Conservation (phyloP, 2,797 vertebrate genomes). For the Sebastiscus albofasciatus region DNA sequence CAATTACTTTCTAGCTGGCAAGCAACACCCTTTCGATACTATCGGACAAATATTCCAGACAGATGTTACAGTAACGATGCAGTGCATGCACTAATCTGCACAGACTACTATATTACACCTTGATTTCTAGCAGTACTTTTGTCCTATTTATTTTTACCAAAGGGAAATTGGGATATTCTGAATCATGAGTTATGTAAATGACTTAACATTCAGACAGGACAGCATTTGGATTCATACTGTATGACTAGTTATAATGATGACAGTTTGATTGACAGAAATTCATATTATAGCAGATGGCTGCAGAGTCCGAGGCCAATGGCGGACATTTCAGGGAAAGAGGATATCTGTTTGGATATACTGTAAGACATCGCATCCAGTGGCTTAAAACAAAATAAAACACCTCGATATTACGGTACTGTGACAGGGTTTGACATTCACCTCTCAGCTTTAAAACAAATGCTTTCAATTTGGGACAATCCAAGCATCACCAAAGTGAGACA, state of each 20-base stretch:
- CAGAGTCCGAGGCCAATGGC: constrained; percentile 10
- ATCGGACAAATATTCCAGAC: constrained; percentile 35
- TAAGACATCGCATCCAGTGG: constrained; percentile 39
- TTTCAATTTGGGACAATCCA: constrained; percentile 79
- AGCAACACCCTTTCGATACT: constrained; percentile 1
- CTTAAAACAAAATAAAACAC: constrained; percentile 67
- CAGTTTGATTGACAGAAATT: constrained; percentile 58
- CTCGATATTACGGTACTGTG: constrained; percentile 47
- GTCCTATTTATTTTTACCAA: constrained; percentile 7
- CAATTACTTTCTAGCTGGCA: constrained; percentile 28
- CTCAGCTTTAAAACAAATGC: constrained; percentile 75
- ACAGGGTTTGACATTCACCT: constrained; percentile 59
- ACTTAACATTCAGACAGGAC: constrained; percentile 20
- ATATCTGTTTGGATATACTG: constrained; percentile 45
- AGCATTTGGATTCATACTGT: constrained; percentile 25
- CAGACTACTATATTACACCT: constrained; percentile 24
- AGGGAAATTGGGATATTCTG: constrained; percentile 25
- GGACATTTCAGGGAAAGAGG: constrained; percentile 33
- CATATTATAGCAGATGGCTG: constrained; percentile 52
- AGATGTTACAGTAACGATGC: constrained; percentile 20
- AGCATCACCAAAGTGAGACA: constrained; percentile 78
- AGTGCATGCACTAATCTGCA: constrained; percentile 25
- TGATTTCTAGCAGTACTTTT: constrained; percentile 54
- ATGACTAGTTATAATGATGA: constrained; percentile 31
- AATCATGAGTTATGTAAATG: constrained; percentile 37